These are phyloP conservation scores for Drosophila baimaii DNA, from an alignment of 1,140 invertebrate species.

Conservation along the genomic window DNA sequence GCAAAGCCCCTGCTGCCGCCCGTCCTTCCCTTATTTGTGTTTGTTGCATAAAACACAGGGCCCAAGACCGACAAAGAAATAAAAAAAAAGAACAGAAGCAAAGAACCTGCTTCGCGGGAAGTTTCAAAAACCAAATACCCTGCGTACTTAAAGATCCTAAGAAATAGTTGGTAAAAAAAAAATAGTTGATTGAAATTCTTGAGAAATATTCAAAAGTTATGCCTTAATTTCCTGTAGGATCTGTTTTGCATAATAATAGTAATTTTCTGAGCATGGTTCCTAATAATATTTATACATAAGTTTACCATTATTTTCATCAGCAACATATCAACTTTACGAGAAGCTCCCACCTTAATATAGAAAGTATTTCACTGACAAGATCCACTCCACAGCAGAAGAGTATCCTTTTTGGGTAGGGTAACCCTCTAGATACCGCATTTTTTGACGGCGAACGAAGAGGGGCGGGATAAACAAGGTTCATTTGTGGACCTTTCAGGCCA, in stretches of 20 bases:
- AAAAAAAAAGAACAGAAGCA: background rate
- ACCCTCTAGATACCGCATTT: background rate
- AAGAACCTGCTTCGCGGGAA: too few species aligned
- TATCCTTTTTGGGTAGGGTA: background rate
- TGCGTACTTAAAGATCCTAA: background rate
- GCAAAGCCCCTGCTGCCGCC: background rate
- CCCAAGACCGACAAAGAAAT: constrained; percentile 25
- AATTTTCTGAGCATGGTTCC: background rate
- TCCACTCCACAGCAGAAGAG: too few species aligned
- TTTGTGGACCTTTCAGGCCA: constrained; percentile 15
- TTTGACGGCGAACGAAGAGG: background rate
- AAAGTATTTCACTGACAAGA: too few species aligned
- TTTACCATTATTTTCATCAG: too few species aligned
- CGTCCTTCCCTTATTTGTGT: constrained; percentile 26
- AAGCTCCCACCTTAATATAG: too few species aligned
- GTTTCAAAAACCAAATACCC: constrained; percentile 10
- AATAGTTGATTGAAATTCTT: too few species aligned
- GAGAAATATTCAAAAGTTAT: too few species aligned
- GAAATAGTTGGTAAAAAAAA: background rate
- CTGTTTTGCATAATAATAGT: too few species aligned
- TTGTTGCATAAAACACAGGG: constrained; percentile 65
- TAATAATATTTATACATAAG: background rate
- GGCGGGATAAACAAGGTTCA: constrained; percentile 21
- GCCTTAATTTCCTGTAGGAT: too few species aligned
- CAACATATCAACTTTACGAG: too few species aligned